Evolutionary conservation across 2,888 invertebrate genomes (phyloP).

Genomic region (Acrobasis consociella): DNA sequence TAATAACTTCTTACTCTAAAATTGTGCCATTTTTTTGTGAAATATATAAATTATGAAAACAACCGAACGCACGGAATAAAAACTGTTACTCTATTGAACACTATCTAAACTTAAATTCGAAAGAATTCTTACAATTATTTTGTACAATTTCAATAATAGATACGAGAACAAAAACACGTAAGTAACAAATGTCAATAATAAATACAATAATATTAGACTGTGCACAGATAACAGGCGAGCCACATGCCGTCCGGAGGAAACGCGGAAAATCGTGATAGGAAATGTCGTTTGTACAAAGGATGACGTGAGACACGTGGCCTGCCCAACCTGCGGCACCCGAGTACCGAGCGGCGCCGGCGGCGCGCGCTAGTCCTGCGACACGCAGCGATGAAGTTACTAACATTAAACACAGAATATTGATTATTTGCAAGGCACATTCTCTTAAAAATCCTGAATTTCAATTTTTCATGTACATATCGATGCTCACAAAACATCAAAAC

Average conservation of each 20-base stretch:
- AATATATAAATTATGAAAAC: constrained; percentile 44
- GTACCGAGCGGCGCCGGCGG: constrained; percentile 15
- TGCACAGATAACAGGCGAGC: constrained; percentile 46
- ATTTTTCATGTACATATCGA: constrained; percentile 71
- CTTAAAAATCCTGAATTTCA: constrained; percentile 80
- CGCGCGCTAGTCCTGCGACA: constrained; percentile 47
- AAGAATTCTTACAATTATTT: constrained; percentile 68
- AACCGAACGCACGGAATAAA: constrained; percentile 40
- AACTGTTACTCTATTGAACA: constrained; percentile 45
- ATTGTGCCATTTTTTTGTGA: constrained; percentile 74
- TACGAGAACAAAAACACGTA: constrained; percentile 58
- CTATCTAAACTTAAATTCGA: constrained; percentile 66
- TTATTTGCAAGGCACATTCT: constrained; percentile 83
- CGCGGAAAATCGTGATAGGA: constrained; percentile 32
- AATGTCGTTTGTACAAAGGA: constrained; percentile 33
- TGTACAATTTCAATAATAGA: constrained; percentile 64
- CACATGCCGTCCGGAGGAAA: constrained; percentile 31
- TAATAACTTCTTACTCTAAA: constrained; percentile 73
- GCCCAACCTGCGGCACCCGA: constrained; percentile 45
- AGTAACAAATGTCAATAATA: constrained; percentile 56
- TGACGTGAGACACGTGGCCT: constrained; percentile 40
- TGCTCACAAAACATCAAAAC: constrained; percentile 64
- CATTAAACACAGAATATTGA: constrained; percentile 82
- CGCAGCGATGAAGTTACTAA: constrained; percentile 70
- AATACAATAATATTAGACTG: constrained; percentile 43